phyloP scores from a whole-genome alignment of 1,140 invertebrate genomes.

The Aleiodes sp. region DNA sequence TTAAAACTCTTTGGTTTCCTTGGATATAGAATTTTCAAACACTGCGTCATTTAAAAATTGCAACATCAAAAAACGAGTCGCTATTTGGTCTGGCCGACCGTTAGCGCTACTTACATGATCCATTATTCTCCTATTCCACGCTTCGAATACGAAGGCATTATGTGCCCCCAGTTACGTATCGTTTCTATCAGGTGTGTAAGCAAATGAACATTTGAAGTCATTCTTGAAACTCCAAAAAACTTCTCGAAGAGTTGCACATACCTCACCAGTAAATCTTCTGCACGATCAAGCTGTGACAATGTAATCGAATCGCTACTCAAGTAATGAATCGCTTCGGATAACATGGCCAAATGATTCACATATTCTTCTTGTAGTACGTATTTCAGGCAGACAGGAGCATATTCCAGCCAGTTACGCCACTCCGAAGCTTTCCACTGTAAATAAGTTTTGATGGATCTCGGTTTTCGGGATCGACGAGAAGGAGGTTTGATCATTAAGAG shows the following conservation, averaged over 20 bases:
- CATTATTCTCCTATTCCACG: conserved; percentile 34
- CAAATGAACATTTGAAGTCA: conserved; percentile 39
- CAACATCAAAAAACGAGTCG: conserved; percentile 34
- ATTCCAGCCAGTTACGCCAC: conserved; percentile 34
- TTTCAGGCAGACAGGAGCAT: conserved; percentile 26
- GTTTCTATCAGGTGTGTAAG: conserved; percentile 31
- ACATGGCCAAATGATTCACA: conserved; percentile 27
- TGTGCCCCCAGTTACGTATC: conserved; percentile 33
- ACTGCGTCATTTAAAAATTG: conserved; percentile 23
- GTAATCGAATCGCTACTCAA: conserved; percentile 31
- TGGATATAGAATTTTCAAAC: neutral
- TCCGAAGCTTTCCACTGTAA: conserved; percentile 38
- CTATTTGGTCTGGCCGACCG: conserved; percentile 16
- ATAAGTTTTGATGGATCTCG: neutral
- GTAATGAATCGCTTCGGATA: conserved; percentile 28
- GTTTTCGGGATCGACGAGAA: neutral
- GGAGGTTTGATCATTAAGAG: conserved; percentile 25
- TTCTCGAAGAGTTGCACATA: conserved; percentile 22
- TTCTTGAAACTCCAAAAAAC: conserved; percentile 28
- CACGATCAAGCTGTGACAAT: conserved; percentile 17
- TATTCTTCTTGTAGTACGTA: conserved; percentile 27
- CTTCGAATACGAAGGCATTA: conserved; percentile 34
- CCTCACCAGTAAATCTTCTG: conserved; percentile 17
- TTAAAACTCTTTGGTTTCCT: neutral
- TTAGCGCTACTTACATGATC: conserved; percentile 27